Conservation (phyloP, 2,113 vertebrate genomes). For the Hydrochoerus hydrochaeris region DNA sequence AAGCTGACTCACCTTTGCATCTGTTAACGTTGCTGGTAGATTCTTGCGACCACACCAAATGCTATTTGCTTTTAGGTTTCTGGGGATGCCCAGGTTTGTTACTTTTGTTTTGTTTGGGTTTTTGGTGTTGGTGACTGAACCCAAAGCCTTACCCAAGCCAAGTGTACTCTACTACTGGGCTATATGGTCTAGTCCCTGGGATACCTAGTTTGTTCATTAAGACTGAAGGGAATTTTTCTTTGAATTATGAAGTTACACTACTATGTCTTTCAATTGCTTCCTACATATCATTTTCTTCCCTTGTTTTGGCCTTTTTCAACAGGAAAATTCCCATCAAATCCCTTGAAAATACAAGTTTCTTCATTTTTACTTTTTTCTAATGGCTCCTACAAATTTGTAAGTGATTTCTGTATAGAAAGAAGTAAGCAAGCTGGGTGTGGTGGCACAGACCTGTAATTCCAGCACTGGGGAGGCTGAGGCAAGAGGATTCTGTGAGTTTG, state of each 20-base stretch:
- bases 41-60: not conserved
- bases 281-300: not conserved
- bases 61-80: not conserved
- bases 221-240: not conserved
- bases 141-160: not conserved
- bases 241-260: not conserved
- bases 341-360: conserved; percentile 9
- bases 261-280: not conserved
- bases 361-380: conserved; percentile 24
- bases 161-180: not conserved
- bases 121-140: not conserved
- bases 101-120: not conserved
- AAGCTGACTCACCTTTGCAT: not conserved
- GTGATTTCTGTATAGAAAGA: not conserved
- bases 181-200: not conserved
- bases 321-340: not conserved
- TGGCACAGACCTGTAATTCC: not conserved
- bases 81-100: not conserved
- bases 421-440: not conserved
- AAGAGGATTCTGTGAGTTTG: not conserved
- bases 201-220: not conserved
- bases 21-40: not conserved
- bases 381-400: not conserved
- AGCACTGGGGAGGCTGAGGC: not conserved
- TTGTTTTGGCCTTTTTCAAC: not conserved